Evolutionary conservation across 2,113 vertebrate genomes (phyloP).

Genomic region (Ptilorrhoa leucosticta): DNA sequence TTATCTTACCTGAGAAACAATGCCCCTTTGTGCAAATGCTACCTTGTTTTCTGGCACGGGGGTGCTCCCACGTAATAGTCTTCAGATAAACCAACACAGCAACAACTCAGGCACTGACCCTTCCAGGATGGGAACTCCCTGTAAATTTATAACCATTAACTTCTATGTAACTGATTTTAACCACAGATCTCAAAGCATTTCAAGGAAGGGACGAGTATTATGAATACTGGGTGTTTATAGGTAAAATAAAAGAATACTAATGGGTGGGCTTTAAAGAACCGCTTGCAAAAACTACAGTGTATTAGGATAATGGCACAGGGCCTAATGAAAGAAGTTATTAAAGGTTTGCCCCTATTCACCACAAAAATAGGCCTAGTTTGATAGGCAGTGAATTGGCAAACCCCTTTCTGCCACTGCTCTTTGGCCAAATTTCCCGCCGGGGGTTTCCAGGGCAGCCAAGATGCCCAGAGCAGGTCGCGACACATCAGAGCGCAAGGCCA

Average conservation of each 20-base stretch:
- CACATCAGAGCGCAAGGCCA: rapidly evolving
- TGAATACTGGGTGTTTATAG: neutral
- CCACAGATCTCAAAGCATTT: neutral
- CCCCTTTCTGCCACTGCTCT: neutral
- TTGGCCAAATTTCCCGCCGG: rapidly evolving
- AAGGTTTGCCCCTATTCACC: neutral
- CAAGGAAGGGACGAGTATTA: neutral
- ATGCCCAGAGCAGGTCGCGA: rapidly evolving
- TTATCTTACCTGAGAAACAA: neutral
- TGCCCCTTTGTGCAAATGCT: neutral
- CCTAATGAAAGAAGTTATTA: neutral
- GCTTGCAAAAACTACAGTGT: neutral
- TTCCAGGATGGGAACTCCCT: neutral
- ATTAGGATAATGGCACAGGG: neutral
- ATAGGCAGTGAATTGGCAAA: rapidly evolving
- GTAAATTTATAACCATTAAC: no score
- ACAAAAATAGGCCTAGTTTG: rapidly evolving
- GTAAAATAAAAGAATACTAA: neutral
- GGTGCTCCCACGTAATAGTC: rapidly evolving
- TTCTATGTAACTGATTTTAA: neutral
- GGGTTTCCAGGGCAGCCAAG: neutral
- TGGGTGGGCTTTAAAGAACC: neutral
- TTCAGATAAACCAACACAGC: neutral
- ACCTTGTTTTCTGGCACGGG: neutral
- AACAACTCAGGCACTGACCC: neutral